These are phyloP conservation scores for Caenorhabditis drosophilae DNA, from an alignment of 2,888 invertebrate genomes.

Conservation along the genomic window DNA sequence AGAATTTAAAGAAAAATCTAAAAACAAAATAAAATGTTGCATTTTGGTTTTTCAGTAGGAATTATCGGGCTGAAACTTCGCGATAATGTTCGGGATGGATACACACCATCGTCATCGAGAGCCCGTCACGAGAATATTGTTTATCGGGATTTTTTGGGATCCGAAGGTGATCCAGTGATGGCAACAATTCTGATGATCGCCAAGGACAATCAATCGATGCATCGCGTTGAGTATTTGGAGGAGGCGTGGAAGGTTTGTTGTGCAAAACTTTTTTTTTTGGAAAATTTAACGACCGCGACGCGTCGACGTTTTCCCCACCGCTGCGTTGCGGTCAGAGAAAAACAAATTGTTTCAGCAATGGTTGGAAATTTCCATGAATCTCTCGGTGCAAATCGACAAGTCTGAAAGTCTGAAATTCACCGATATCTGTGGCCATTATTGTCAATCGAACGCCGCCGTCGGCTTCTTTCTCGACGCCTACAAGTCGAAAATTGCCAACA, in stretches of 20 bases:
- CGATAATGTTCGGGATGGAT: conserved; percentile 64
- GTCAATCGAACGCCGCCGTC: conserved; percentile 57
- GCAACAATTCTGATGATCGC: conserved; percentile 63
- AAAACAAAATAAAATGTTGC: too few relatives aligned
- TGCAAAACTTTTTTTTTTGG: too few relatives aligned
- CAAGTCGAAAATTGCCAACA: conserved; percentile 20
- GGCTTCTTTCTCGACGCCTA: conserved; percentile 18
- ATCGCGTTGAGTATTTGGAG: conserved; percentile 53
- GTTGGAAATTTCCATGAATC: conserved; percentile 40
- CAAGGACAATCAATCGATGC: conserved; percentile 64
- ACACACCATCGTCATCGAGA: conserved; percentile 61
- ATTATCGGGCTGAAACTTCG: conserved; percentile 37
- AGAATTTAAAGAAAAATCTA: too few relatives aligned
- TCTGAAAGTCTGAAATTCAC: conserved; percentile 40
- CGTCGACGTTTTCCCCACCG: too few relatives aligned
- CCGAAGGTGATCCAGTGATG: conserved; percentile 63
- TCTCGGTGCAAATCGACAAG: conserved; percentile 38
- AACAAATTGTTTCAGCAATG: conserved; percentile 24
- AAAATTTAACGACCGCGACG: too few relatives aligned
- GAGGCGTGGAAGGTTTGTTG: conserved; percentile 51
- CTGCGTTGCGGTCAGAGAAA: too few relatives aligned
- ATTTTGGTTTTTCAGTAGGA: conserved; percentile 14
- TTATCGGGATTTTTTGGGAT: conserved; percentile 57
- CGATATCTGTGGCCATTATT: conserved; percentile 64
- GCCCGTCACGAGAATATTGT: conserved; percentile 56